Evolutionary conservation across 2,888 invertebrate genomes (phyloP), one percentile per base, ranked within the genome.

Genomic region (Apamea crenata): DNA sequence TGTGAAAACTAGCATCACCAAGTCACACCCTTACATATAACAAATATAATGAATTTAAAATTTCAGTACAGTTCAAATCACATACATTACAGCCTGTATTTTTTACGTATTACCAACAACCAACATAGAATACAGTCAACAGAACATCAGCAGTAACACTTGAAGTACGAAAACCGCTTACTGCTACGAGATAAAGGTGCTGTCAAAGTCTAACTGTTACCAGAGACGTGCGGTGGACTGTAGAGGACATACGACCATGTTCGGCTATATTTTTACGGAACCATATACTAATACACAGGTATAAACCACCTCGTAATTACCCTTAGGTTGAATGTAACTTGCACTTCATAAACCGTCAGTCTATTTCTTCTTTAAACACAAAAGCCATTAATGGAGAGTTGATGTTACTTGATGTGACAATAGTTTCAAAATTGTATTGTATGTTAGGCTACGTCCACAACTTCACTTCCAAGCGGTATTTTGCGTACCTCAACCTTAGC

Each of bases 41-140:
- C 18, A 14, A 81, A 70, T 6, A 16, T 36, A 3, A 7, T 47
- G 0, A 77, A 67, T 53, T 66, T 61, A 29, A 67, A 36, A 18
- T 29, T 44, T n/a, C n/a, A 81, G 2, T 53, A 74, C 32, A 79
- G 29, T n/a, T 65, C 63, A 21, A 71, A 44, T 16, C 61, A 70
- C 44, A 12, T 18, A 53, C 21, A 63, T 32, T 29, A 29, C 36
- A 66, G n/a, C 29, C 4, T 32, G 25, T 8, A 21, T 63, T 50
- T 21, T 63, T 68, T 29, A 18, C 29, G 14, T 32, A 59, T 32
- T 40, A 77, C 50, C 10, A 61, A 63, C 10, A 50, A 40, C 12
- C 14, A 25, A 25, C 36, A 25, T 36, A 0, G 10, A 25, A n/a
- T 72, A 56, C 29, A 5, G 25, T 61, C 32, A 72, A 47, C 5